These are phyloP conservation scores for Colletes latitarsis DNA, from an alignment of 1,140 invertebrate species.

Conservation along the genomic window DNA sequence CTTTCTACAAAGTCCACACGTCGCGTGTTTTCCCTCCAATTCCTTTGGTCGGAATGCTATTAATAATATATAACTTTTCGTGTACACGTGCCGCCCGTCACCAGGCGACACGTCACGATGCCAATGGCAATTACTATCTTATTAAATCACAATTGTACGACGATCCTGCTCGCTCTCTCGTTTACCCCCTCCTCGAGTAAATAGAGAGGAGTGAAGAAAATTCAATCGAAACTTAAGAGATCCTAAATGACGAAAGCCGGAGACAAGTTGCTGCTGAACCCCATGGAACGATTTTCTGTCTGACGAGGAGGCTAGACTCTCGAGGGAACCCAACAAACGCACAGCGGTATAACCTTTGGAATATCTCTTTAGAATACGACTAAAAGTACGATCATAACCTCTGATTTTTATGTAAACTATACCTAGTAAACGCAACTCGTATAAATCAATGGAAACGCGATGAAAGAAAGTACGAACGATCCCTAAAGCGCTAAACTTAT, in stretches of 20 bases:
- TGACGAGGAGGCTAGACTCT: neutral
- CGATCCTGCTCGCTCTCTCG: constrained; percentile 59
- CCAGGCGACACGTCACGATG: constrained; percentile 30
- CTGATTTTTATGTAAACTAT: too few relatives aligned
- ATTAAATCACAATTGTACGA: constrained; percentile 62
- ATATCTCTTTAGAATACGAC: neutral
- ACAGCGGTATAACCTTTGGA: neutral
- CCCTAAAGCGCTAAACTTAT: neutral
- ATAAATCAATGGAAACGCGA: neutral
- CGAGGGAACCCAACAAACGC: neutral
- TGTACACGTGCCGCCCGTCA: constrained; percentile 6
- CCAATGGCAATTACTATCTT: constrained; percentile 58
- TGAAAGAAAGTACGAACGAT: neutral
- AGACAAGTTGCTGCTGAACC: constrained; percentile 48
- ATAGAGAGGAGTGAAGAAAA: constrained; percentile 37
- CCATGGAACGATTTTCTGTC: neutral
- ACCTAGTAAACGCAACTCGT: too few relatives aligned
- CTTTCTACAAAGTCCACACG: neutral
- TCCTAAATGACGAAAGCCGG: constrained; percentile 30
- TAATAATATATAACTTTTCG: constrained; percentile 39
- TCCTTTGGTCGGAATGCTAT: constrained; percentile 66
- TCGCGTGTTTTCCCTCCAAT: constrained; percentile 8
- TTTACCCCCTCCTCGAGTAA: constrained; percentile 51
- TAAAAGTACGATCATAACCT: neutral
- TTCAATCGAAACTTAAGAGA: constrained; percentile 31